Evolutionary conservation across 2,113 vertebrate species (phyloP).

Genomic region (Macheiramphus alcinus): DNA sequence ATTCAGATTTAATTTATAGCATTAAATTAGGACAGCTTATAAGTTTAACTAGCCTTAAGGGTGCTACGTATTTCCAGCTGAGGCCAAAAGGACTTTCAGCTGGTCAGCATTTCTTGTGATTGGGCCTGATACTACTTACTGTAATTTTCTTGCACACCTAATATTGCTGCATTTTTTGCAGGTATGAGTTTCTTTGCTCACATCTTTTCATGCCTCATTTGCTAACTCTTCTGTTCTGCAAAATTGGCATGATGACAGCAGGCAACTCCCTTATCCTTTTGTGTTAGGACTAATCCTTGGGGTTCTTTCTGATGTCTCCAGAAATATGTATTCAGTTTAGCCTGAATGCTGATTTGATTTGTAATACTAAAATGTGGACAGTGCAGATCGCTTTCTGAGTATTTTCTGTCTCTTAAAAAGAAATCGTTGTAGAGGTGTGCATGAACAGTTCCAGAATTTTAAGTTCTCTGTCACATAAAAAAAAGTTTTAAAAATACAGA

Average conservation of each 20-base stretch:
- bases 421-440: not conserved
- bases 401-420: not conserved
- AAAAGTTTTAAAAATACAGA: not conserved
- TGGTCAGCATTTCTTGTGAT: not conserved
- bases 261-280: constrained; percentile 41
- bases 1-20: not conserved
- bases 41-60: not conserved
- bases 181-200: constrained; percentile 28
- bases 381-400: not conserved
- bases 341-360: constrained; percentile 1
- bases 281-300: constrained; percentile 34
- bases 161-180: not conserved
- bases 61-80: not conserved
- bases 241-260: constrained; percentile 36
- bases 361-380: not conserved
- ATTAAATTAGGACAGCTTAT: not conserved
- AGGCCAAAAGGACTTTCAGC: not conserved
- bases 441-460: not conserved
- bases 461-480: not conserved
- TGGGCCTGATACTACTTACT: not conserved
- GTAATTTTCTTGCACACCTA: not conserved
- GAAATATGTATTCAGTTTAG: not conserved
- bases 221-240: constrained; percentile 34
- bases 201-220: constrained; percentile 26
- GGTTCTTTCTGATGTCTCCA: constrained; percentile 46